Conservation (phyloP, 2,888 invertebrate species). For the Drosophila ezoana region DNA sequence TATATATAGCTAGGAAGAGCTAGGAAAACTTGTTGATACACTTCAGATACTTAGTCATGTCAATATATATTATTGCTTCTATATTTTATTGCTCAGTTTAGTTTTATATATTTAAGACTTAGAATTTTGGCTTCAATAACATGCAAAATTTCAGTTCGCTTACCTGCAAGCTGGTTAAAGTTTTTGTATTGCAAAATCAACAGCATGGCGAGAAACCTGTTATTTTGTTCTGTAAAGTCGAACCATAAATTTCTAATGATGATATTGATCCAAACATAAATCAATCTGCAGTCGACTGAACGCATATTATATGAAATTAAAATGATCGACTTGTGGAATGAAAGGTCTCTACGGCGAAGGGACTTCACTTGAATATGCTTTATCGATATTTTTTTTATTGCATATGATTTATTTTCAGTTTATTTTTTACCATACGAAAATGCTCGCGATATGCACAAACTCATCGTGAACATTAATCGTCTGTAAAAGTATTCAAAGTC, state of each 20-base stretch:
- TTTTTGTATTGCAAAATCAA: constrained; percentile 33
- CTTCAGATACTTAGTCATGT: not conserved
- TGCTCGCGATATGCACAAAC: no score
- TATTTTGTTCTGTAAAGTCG: constrained; percentile 55
- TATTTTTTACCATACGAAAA: no score
- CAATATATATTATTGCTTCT: not conserved
- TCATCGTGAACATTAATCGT: no score
- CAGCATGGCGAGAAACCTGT: constrained; percentile 43
- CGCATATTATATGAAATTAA: constrained; percentile 55
- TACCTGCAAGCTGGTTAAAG: constrained; percentile 19
- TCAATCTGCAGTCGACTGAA: constrained; percentile 46
- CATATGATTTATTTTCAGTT: constrained; percentile 37
- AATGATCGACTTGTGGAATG: constrained; percentile 50
- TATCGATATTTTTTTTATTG: constrained; percentile 26
- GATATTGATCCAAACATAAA: constrained; percentile 67
- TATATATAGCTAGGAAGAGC: no score
- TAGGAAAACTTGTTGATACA: not conserved
- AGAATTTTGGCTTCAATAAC: constrained; percentile 14
- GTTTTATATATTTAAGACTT: constrained; percentile 1
- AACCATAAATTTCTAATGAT: constrained; percentile 66
- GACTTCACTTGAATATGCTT: constrained; percentile 30
- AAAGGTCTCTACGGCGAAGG: constrained; percentile 18
- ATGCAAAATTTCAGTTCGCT: constrained; percentile 27
- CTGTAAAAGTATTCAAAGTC: no score
- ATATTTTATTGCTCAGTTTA: not conserved